Evolutionary conservation across 2,797 vertebrate species (phyloP).

Genomic region (Myotis findleyi): DNA sequence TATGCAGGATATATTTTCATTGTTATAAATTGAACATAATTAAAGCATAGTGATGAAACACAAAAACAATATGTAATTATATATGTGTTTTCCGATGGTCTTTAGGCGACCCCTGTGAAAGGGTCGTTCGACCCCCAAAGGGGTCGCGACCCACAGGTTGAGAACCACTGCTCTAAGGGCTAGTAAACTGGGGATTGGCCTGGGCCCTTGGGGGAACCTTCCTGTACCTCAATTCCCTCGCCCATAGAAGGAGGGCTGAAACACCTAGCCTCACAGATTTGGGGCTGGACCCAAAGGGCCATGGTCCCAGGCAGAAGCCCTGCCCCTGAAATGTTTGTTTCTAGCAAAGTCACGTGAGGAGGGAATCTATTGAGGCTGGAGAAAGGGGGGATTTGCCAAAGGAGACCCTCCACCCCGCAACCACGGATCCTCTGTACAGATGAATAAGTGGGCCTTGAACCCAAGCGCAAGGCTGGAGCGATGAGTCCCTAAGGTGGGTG

Average conservation of each 20-base stretch:
- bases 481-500: background rate
- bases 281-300: background rate
- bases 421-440: background rate
- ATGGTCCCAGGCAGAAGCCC: too few relatives aligned
- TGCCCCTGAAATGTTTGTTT: rapidly evolving
- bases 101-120: too few relatives aligned
- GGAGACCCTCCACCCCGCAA: background rate
- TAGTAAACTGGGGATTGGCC: background rate
- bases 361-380: background rate
- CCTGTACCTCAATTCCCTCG: background rate
- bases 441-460: too few relatives aligned
- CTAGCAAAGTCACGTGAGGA: rapidly evolving
- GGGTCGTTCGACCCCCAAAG: too few relatives aligned
- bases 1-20: too few relatives aligned
- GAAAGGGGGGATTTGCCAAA: background rate
- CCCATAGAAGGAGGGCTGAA: background rate
- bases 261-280: background rate
- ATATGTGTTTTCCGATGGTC: too few relatives aligned
- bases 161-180: background rate
- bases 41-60: too few relatives aligned
- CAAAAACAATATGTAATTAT: too few relatives aligned
- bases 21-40: too few relatives aligned
- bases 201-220: background rate
- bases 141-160: too few relatives aligned
- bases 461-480: background rate